These are phyloP conservation scores for Agrochola lychnidis DNA, from an alignment of 2,888 invertebrate genomes.

Conservation along the genomic window DNA sequence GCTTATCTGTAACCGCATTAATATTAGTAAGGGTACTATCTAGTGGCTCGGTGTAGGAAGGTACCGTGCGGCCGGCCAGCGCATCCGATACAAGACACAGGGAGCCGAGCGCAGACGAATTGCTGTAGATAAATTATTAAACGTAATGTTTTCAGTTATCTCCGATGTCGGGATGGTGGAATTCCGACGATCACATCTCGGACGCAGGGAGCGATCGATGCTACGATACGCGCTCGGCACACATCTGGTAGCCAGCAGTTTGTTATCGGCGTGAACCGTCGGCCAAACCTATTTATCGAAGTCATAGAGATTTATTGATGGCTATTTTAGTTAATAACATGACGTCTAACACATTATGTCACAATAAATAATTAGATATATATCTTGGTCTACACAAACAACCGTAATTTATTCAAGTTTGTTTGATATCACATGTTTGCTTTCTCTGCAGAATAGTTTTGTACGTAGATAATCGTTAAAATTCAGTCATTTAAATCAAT, in stretches of 20 bases:
- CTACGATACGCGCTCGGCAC: slow-evolving; percentile 75
- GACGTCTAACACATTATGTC: slow-evolving; percentile 80
- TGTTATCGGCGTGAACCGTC: slow-evolving; percentile 82
- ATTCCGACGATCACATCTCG: slow-evolving; percentile 80
- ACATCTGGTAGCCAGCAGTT: slow-evolving; percentile 84
- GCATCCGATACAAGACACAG: slow-evolving; percentile 64
- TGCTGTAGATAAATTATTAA: slow-evolving; percentile 81
- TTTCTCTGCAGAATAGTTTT: slow-evolving; percentile 46
- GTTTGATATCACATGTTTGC: slow-evolving; percentile 55
- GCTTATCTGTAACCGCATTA: slow-evolving; percentile 65
- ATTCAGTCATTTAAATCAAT: slow-evolving; percentile 34
- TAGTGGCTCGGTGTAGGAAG: slow-evolving; percentile 53
- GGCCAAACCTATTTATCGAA: slow-evolving; percentile 84
- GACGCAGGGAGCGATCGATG: slow-evolving; percentile 77
- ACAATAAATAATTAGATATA: slow-evolving; percentile 77
- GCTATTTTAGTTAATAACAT: slow-evolving; percentile 81
- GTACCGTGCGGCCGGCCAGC: slow-evolving; percentile 52
- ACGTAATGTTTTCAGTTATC: slow-evolving; percentile 82
- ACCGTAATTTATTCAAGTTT: slow-evolving; percentile 66
- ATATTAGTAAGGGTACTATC: slow-evolving; percentile 67
- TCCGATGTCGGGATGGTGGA: slow-evolving; percentile 77
- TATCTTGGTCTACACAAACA: slow-evolving; percentile 63
- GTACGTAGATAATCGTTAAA: slow-evolving; percentile 32
- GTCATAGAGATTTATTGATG: slow-evolving; percentile 84
- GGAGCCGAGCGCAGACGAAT: slow-evolving; percentile 77